Evolutionary conservation across 2,888 invertebrate genomes (phyloP), one percentile per base, ranked within the genome.

Genomic region (Agonopterix subpropinquella): DNA sequence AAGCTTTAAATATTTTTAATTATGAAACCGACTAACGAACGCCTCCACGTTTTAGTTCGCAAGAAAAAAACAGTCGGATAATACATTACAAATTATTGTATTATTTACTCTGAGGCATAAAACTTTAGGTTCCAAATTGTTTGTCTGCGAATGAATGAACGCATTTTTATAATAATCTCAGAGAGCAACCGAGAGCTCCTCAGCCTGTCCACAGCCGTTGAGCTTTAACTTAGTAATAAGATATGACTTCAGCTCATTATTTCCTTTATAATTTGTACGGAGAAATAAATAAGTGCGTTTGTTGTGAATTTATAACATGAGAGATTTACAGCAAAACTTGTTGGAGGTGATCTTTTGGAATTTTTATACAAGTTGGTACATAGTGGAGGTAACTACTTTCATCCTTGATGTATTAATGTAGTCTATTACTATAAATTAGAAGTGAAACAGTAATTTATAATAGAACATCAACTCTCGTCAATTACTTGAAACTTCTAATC

Each of bases 181-280:
- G 11, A 13, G 1, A 11, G 42, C 4, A 70, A 59, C 72, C 28
- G 28, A 71, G 71, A 75, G 72, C 74, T 72, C 61, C 69, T 63
- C 69, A 67, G 66, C 68, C 79, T 80, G 81, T 81, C 81, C 70
- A 64, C 76, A 73, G 70, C 61, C 67, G 73, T 77, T 76, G 73
- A 73, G 79, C 76, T 75, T 77, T 71, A 78, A 80, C 75, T 79
- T 80, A 76, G 79, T 83, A 80, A 82, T 80, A 79, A 85, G 80
- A 80, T 84, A 82, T 80, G 84, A 82, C 81, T 83, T 77, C 70
- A 72, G 69, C 76, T 81, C 77, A 80, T 84, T 83, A 79, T 77
- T 77, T 77, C 71, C 66, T 73, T 73, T 77, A 73, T 79, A 77
- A 78, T 78, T 79, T 79, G 75, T 73, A 65, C 65, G 57, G 61